Evolutionary conservation across 2,113 vertebrate species (phyloP).

Genomic region (Vulpes ferrilata): DNA sequence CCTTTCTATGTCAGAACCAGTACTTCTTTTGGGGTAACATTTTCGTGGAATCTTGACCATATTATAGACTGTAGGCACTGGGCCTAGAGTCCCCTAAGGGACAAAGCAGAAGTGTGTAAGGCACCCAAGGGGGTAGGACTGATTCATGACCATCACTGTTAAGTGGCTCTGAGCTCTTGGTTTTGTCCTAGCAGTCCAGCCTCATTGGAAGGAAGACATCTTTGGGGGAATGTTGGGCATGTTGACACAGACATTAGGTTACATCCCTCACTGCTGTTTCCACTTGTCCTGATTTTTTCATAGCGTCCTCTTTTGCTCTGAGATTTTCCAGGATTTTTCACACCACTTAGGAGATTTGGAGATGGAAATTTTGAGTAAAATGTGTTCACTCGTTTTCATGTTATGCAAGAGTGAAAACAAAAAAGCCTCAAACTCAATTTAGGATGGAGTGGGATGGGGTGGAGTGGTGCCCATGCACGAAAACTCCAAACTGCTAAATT

Average conservation of each 20-base stretch:
- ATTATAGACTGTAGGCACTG: neutral
- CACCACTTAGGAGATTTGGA: conserved; percentile 79
- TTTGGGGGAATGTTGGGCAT: neutral
- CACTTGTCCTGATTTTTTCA: conserved; percentile 81
- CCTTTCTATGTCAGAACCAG: conserved; percentile 13
- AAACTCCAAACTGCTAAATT: conserved; percentile 63
- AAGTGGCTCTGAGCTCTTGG: too few relatives aligned
- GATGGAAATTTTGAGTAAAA: conserved; percentile 85
- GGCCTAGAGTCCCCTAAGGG: neutral
- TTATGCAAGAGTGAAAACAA: conserved; percentile 83
- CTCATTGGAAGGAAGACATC: neutral
- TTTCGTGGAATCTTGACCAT: neutral
- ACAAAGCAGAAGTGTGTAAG: neutral
- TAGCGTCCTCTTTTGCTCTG: conserved; percentile 71
- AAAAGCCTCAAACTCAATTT: conserved; percentile 82
- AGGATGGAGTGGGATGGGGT: conserved; percentile 69
- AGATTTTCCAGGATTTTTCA: conserved; percentile 84
- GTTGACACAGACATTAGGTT: conserved; percentile 49
- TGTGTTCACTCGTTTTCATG: conserved; percentile 77
- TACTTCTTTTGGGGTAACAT: neutral
- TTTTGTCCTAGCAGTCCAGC: neutral
- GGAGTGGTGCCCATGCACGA: conserved; percentile 58
- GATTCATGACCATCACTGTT: neutral
- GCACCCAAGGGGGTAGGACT: too few relatives aligned
- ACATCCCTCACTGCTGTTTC: conserved; percentile 69